Base-by-base conservation (phyloP, 2,888 invertebrate species). In the Andrena dorsata region DNA sequence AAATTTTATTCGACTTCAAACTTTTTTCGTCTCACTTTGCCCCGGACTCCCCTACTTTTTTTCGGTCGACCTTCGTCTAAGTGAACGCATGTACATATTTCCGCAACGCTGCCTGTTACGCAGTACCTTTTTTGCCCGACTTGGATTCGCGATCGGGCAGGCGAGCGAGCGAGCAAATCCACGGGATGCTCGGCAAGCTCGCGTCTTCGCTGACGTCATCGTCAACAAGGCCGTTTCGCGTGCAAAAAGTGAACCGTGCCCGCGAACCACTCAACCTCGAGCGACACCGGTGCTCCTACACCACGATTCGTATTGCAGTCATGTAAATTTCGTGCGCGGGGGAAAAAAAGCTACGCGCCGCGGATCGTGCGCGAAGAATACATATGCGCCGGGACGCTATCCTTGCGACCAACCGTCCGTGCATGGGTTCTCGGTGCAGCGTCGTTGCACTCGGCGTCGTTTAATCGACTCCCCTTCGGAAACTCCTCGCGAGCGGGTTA, bases 51-150 rank as follows among this genome's bases (percentile, higher is more conserved):
- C n/a, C n/a, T n/a, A 71, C 74, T 79, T 80, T 76, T 85, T 82
- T 84, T 74, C 83, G 77, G 81, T 75, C 84, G 84, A 86, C 84
- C 87, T 90, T 86, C 88, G 88, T 88, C 85, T 83, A 84, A 86
- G 86, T 85, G 84, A 83, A 82, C 84, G 87, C 87, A 86, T 87
- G 86, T 88, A n/a, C n/a, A n/a, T n/a, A 88, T 83, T 81, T 84
- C 71, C 85, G 86, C 85, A 88, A 84, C 88, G 88, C 81, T 84
- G 88, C 86, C 87, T 88, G 89, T 90, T 90, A 83, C 84, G 85
- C 88, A 81, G 87, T 76, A 72, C 82, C 85, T 89, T 90, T 90
- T 90, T 87, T 85, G 65, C 78, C 70, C 78, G 65, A 64, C 72
- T 76, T 69, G 76, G 84, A 71, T 73, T 68, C 71, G 71, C 76